phyloP scores from a whole-genome alignment of 2,113 vertebrate species.

The Plecturocebus donacophilus region DNA sequence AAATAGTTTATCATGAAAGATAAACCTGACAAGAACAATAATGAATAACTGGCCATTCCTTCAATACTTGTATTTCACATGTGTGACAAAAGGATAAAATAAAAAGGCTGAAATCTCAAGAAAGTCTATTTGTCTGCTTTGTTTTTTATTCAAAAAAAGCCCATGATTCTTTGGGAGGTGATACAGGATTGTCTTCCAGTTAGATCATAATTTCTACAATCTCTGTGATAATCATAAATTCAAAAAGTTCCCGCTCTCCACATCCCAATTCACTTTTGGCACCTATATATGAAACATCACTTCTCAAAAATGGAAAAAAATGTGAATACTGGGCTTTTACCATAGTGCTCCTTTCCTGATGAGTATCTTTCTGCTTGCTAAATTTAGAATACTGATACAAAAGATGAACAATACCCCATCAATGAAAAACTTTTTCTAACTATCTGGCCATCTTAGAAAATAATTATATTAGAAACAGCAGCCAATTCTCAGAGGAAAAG shows the following conservation, averaged over 20 bases:
- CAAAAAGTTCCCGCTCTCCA: background rate
- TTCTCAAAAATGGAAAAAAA: constrained; percentile 59
- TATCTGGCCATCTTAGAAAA: constrained; percentile 57
- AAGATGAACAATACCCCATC: background rate
- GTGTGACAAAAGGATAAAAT: background rate
- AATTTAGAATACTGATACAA: background rate
- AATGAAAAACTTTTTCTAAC: background rate
- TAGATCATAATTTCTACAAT: constrained; percentile 40
- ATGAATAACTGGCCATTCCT: background rate
- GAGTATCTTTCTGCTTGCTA: background rate
- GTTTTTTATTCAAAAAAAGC: constrained; percentile 44
- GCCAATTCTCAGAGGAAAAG: constrained; percentile 19
- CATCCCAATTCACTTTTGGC: constrained; percentile 70
- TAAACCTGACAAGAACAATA: background rate
- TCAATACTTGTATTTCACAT: background rate
- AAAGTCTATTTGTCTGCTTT: constrained; percentile 55
- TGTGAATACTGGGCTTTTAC: constrained; percentile 11
- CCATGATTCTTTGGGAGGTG: constrained; percentile 72
- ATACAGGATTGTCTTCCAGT: constrained; percentile 60
- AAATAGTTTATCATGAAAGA: background rate
- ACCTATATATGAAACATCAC: constrained; percentile 67
- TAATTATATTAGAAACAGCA: constrained; percentile 56
- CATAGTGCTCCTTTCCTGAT: background rate
- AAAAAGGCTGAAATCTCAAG: constrained; percentile 62
- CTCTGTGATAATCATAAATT: constrained; percentile 55